Conservation (phyloP, 2,888 invertebrate species). For the Acleris emargana region DNA sequence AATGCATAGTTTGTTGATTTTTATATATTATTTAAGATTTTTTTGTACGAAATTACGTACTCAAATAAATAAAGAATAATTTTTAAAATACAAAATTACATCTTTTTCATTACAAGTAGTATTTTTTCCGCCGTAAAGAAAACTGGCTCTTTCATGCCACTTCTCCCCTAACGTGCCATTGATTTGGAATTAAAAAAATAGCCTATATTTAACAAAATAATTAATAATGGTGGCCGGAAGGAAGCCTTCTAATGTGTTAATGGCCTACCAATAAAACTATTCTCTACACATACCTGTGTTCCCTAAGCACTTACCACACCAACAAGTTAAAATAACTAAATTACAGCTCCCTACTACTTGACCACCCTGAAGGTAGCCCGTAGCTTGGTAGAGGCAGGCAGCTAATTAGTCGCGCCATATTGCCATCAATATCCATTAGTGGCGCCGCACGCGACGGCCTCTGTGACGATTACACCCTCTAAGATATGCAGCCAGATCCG, state of each 20-base stretch:
- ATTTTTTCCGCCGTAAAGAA: too few species aligned
- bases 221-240: background rate
- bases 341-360: background rate
- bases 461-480: constrained; percentile 53
- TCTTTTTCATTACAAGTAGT: too few species aligned
- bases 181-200: too few species aligned
- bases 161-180: too few species aligned
- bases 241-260: background rate
- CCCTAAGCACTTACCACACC: background rate
- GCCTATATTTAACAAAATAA: too few species aligned
- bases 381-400: constrained; percentile 52
- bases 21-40: too few species aligned
- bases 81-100: too few species aligned
- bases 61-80: too few species aligned
- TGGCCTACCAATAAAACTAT: background rate
- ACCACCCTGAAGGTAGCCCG: constrained; percentile 22
- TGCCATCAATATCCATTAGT: constrained; percentile 82
- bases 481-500: constrained; percentile 58
- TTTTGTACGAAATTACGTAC: too few species aligned
- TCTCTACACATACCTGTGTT: background rate
- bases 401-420: constrained; percentile 76
- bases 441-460: constrained; percentile 78
- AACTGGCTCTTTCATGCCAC: too few species aligned
- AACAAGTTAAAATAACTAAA: background rate
- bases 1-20: too few species aligned